Evolutionary conservation across 2,888 invertebrate genomes (phyloP).

Genomic region (Cryptophagus acutangulus): DNA sequence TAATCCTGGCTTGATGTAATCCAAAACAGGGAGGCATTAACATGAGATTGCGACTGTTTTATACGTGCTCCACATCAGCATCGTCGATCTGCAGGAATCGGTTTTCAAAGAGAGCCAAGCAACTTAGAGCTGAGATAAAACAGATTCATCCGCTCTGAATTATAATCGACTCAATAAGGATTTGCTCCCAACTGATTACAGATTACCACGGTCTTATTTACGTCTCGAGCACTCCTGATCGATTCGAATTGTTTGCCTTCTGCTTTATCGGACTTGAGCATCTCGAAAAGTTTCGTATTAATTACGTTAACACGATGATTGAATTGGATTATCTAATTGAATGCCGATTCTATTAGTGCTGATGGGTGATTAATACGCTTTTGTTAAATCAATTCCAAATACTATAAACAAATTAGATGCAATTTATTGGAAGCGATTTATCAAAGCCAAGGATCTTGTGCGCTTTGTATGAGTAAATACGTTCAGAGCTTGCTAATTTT

Average conservation of each 20-base stretch:
- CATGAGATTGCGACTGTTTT: conserved; percentile 13
- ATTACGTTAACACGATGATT: conserved; percentile 1
- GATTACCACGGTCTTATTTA: not conserved
- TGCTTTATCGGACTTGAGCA: not conserved
- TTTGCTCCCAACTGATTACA: conserved; percentile 14
- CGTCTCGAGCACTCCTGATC: not conserved
- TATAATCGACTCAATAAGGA: conserved; percentile 15
- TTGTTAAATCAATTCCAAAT: too few relatives aligned
- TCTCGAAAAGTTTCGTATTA: conserved; percentile 1
- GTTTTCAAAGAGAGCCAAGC: conserved; percentile 3
- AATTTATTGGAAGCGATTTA: too few relatives aligned
- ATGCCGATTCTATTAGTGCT: not conserved
- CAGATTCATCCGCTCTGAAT: conserved; percentile 7
- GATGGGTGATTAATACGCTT: not conserved
- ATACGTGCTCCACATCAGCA: conserved; percentile 15
- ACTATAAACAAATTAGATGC: too few relatives aligned
- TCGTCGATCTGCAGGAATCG: conserved; percentile 1
- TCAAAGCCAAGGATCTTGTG: too few relatives aligned
- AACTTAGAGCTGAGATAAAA: conserved; percentile 9
- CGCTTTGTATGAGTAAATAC: too few relatives aligned
- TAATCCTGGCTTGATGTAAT: too few relatives aligned
- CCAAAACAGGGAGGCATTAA: conserved; percentile 13
- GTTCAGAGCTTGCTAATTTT: too few relatives aligned
- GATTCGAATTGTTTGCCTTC: not conserved
- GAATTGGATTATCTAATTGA: not conserved